Evolutionary conservation across 2,113 vertebrate species (phyloP), one percentile per base, ranked within the genome.

Genomic region (Lucifuga dentata): DNA sequence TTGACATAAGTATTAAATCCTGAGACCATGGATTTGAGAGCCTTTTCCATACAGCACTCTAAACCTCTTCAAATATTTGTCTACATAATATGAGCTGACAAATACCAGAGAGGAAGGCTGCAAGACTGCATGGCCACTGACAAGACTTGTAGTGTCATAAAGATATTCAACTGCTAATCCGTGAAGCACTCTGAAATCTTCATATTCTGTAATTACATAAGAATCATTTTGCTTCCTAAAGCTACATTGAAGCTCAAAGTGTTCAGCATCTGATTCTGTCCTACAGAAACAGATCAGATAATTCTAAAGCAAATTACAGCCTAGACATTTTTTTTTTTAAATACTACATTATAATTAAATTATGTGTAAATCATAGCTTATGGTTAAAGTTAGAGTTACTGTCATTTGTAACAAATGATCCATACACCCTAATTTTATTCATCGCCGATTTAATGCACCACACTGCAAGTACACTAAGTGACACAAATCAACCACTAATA

Each of bases 1-100:
- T 78, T 81, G 45, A 84, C 57, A 57, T 23, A 52, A 69, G 39
- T 72, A 19, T 58, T 84, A 67, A 55, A 78, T 71, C 49, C 24
- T 57, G 55, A 63, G 40, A 46, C 3, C 15, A 60, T 71, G n/a
- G 13, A n/a, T 51, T 23, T 29, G 11, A 41, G 41, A 55, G 24
- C n/a, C 26, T n/a, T 53, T 55, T 56, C 26, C 38, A 23, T 23
- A 20, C 40, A 29, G 53, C 39, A 53, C 43, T 65, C 36, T 19
- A 40, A 58, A 17, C 3, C 52, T 33, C 57, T 51, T 24, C 21
- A 68, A 60, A 80, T 75, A 66, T 69, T 65, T 65, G 59, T 49
- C 46, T 9, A 29, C 36, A 39, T 38, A 13, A 17, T 48, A 61
- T 26, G n/a, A 16, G 46, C 40, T 35, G 35, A 41, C 16, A 48